Percentiles rank a stretch among this genome's conserved stretches.
Evolutionary conservation across 1,140 invertebrate genomes (phyloP).

Genomic region (Bicyclus anynana): DNA sequence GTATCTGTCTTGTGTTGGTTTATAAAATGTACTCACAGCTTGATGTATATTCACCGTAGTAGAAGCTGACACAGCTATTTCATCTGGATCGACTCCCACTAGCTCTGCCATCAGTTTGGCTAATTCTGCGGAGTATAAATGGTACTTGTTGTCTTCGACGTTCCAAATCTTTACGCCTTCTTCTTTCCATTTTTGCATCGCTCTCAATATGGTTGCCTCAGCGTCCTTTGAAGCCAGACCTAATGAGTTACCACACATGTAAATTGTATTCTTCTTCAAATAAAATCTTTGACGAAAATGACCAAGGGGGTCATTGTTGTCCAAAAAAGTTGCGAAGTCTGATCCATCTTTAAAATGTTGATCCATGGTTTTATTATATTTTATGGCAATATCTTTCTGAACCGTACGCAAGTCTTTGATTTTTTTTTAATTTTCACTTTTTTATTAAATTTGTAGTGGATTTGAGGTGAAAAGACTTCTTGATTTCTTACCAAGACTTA

Average conservation of each 20-base stretch:
- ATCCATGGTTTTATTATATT: slow-evolving; percentile 15
- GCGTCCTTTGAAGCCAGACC: slow-evolving; percentile 55
- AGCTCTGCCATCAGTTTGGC: slow-evolving; percentile 52
- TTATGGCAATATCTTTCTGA: background rate
- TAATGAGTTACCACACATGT: slow-evolving; percentile 63
- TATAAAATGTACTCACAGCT: slow-evolving; percentile 56
- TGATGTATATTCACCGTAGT: slow-evolving; percentile 60
- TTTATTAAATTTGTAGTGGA: too few species aligned
- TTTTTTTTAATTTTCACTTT: too few species aligned
- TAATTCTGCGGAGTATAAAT: slow-evolving; percentile 43
- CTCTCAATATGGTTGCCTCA: slow-evolving; percentile 34
- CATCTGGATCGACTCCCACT: slow-evolving; percentile 44
- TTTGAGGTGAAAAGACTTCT: too few species aligned
- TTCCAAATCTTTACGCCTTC: slow-evolving; percentile 56
- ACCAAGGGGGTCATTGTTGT: slow-evolving; percentile 51
- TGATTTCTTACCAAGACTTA: too few species aligned
- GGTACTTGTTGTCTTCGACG: slow-evolving; percentile 46
- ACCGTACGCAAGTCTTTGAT: too few species aligned
- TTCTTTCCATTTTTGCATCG: slow-evolving; percentile 49
- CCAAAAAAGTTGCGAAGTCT: slow-evolving; percentile 41
- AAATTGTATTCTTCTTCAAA: slow-evolving; percentile 43
- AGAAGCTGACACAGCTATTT: slow-evolving; percentile 42
- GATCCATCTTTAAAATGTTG: slow-evolving; percentile 37
- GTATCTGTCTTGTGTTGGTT: slow-evolving; percentile 47
- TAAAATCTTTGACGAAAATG: slow-evolving; percentile 49